Percentiles rank a stretch among this genome's conserved stretches.
phyloP scores from a whole-genome alignment of 2,888 invertebrate species.

The Protophormia terraenovae region DNA sequence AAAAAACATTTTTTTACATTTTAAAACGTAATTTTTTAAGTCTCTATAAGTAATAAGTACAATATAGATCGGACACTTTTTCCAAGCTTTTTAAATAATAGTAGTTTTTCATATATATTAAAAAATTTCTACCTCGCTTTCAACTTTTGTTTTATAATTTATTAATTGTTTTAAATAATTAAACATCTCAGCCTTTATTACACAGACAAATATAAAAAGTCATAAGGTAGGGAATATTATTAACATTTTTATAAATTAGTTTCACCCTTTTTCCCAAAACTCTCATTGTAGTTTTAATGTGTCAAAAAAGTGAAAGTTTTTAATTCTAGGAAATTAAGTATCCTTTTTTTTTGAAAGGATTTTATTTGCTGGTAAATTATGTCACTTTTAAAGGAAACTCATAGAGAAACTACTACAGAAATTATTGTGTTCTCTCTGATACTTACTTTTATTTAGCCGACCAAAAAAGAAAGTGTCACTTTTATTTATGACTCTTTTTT shows the following conservation, averaged over 20 bases:
- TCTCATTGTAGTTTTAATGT: neutral
- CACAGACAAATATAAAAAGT: too few relatives aligned
- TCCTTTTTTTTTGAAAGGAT: neutral
- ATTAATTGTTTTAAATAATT: too few relatives aligned
- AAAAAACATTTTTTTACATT: too few relatives aligned
- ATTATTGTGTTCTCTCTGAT: neutral
- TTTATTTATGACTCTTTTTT: conserved; percentile 11
- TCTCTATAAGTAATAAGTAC: too few relatives aligned
- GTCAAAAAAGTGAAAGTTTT: neutral
- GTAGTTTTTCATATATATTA: too few relatives aligned
- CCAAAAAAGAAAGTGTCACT: neutral
- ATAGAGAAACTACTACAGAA: neutral
- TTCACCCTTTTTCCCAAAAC: neutral
- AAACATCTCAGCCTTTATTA: too few relatives aligned
- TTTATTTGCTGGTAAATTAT: neutral
- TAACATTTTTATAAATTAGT: neutral
- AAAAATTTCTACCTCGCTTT: too few relatives aligned
- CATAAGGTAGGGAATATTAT: neutral
- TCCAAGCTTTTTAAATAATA: too few relatives aligned
- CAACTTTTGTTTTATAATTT: too few relatives aligned
- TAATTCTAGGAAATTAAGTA: neutral
- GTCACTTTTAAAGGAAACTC: neutral
- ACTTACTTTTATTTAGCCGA: neutral
- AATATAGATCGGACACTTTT: too few relatives aligned
- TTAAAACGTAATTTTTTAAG: too few relatives aligned